Conservation (phyloP, 2,888 invertebrate species). For the Hofmannophila pseudospretella region DNA sequence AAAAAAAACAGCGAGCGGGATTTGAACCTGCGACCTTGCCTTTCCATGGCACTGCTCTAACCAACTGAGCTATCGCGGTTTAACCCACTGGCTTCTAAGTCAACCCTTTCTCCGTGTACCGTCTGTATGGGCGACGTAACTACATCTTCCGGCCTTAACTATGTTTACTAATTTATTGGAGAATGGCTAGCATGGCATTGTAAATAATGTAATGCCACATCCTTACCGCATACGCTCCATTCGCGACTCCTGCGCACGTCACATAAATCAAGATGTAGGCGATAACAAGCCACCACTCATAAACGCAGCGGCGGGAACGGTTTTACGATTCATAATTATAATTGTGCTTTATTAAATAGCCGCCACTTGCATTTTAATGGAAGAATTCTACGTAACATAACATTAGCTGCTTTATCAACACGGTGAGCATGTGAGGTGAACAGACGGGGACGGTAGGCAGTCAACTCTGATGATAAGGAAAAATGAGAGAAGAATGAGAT, state of each 20-base stretch:
- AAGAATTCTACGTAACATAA: slow-evolving; percentile 44
- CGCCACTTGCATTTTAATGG: slow-evolving; percentile 64
- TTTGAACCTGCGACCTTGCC: too few species aligned
- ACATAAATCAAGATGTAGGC: slow-evolving; percentile 72
- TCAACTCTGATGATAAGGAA: not conserved
- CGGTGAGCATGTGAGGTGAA: not conserved
- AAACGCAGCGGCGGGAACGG: slow-evolving; percentile 69
- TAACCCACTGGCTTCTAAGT: too few species aligned
- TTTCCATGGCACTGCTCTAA: too few species aligned
- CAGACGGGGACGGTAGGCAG: slow-evolving; percentile 2
- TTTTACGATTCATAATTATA: slow-evolving; percentile 77
- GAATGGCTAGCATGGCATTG: too few species aligned
- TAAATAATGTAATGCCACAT: slow-evolving; percentile 32
- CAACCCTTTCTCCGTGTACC: too few species aligned
- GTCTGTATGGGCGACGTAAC: too few species aligned
- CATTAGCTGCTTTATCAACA: slow-evolving; percentile 12
- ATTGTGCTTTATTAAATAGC: slow-evolving; percentile 74
- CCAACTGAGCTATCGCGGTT: too few species aligned
- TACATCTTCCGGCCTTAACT: too few species aligned
- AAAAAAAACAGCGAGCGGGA: too few species aligned
- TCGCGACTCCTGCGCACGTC: slow-evolving; percentile 31
- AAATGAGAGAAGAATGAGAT: too few species aligned
- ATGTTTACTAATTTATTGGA: too few species aligned
- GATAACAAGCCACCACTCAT: slow-evolving; percentile 70
- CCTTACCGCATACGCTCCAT: slow-evolving; percentile 20